Percentiles rank a stretch among this genome's conserved stretches.
phyloP scores from a whole-genome alignment of 2,113 vertebrate species.

The Anoura caudifer region DNA sequence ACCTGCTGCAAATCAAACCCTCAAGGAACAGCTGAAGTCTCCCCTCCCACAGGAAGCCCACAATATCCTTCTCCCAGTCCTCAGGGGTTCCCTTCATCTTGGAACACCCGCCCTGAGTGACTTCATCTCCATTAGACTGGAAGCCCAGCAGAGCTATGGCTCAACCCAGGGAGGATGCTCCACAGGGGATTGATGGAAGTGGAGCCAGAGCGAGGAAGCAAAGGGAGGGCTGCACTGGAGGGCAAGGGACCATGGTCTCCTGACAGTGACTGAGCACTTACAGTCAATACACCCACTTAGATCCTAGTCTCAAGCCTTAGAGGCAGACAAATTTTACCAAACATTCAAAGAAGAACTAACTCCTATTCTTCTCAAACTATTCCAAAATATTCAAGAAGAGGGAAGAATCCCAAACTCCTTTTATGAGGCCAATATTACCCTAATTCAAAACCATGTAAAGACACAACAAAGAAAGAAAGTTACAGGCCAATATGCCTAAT shows the following conservation, averaged over 20 bases:
- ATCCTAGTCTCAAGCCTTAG: neutral
- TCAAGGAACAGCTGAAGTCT: neutral
- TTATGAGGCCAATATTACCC: too few species aligned
- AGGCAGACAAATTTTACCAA: too few species aligned
- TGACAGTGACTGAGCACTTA: rapidly evolving
- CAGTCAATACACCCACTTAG: too few species aligned
- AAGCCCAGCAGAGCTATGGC: neutral
- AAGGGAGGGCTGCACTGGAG: too few species aligned
- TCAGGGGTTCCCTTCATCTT: neutral
- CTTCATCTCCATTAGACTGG: rapidly evolving
- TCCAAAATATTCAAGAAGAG: too few species aligned
- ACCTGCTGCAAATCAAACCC: neutral
- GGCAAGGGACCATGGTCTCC: rapidly evolving
- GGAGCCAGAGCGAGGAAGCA: neutral
- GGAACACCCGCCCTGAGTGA: rapidly evolving
- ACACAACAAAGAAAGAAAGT: too few species aligned
- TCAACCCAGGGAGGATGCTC: neutral
- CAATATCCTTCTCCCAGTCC: rapidly evolving
- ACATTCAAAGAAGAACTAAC: too few species aligned
- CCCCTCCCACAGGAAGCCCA: neutral
- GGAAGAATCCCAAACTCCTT: too few species aligned
- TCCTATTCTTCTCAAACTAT: too few species aligned
- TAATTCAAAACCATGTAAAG: too few species aligned
- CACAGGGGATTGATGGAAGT: rapidly evolving
- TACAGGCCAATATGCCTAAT: too few species aligned